Evolutionary conservation across 2,888 invertebrate genomes (phyloP).

Genomic region (Podabrus alpinus): DNA sequence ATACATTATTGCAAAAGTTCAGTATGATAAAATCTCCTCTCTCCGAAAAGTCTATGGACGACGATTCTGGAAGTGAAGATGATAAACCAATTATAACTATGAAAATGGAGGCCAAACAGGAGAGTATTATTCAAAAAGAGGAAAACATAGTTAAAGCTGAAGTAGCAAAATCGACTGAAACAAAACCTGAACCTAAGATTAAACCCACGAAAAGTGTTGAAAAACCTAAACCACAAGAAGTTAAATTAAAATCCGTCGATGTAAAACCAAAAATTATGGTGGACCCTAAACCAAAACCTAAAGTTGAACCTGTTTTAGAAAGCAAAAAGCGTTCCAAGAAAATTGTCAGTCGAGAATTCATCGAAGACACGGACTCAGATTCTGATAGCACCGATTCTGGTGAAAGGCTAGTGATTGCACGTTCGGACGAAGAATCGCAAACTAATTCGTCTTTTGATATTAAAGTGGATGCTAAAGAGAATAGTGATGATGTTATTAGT

Average conservation of each 20-base stretch:
- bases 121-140: background rate
- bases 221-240: slow-evolving; percentile 29
- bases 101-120: background rate
- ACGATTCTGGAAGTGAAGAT: slow-evolving; percentile 37
- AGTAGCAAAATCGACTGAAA: slow-evolving; percentile 15
- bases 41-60: slow-evolving; percentile 26
- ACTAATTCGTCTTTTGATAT: slow-evolving; percentile 36
- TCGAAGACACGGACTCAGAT: slow-evolving; percentile 66
- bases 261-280: slow-evolving; percentile 10
- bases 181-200: slow-evolving; percentile 9
- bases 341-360: slow-evolving; percentile 55
- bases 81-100: slow-evolving; percentile 10
- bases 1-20: slow-evolving; percentile 53
- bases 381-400: slow-evolving; percentile 69
- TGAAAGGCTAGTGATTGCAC: slow-evolving; percentile 63
- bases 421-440: slow-evolving; percentile 51
- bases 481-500: slow-evolving; percentile 35
- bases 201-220: slow-evolving; percentile 20
- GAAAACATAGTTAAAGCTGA: slow-evolving; percentile 1
- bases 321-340: slow-evolving; percentile 47
- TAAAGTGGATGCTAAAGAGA: slow-evolving; percentile 41
- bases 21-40: slow-evolving; percentile 49
- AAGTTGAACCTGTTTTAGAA: slow-evolving; percentile 29
- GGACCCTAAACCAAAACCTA: slow-evolving; percentile 12
- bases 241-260: slow-evolving; percentile 20